Conservation (phyloP, 2,113 vertebrate species). For the Neofelis nebulosa region DNA sequence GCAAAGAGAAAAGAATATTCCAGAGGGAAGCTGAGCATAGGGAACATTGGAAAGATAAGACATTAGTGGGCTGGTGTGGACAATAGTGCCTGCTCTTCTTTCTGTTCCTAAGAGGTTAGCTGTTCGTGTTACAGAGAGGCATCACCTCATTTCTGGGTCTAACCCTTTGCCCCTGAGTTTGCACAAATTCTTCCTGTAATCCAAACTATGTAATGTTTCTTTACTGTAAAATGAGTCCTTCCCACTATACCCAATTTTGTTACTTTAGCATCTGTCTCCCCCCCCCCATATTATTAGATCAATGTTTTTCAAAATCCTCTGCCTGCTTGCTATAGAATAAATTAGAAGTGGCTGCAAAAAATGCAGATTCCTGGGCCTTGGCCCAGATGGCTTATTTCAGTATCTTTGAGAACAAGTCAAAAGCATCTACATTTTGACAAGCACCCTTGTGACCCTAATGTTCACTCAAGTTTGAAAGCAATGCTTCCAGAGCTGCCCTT, state of each 20-base stretch:
- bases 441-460: not conserved
- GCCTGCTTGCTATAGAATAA: not conserved
- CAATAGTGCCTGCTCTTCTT: not conserved
- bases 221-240: not conserved
- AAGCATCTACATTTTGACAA: not conserved
- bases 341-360: not conserved
- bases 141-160: not conserved
- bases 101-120: not conserved
- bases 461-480: not conserved
- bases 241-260: not conserved
- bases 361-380: not conserved
- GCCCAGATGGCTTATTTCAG: not conserved
- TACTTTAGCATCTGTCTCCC: not conserved
- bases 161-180: not conserved
- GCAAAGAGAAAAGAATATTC: not conserved
- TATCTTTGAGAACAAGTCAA: not conserved
- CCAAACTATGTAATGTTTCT: not conserved
- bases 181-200: not conserved
- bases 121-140: not conserved
- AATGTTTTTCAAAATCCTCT: constrained; percentile 4
- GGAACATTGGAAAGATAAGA: not conserved
- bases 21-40: not conserved
- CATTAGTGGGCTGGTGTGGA: not conserved
- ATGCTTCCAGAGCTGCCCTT: not conserved
- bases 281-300: not conserved